A percentile compares a stretch with the other conserved stretches of the same genome.
Evolutionary conservation across 2,113 vertebrate genomes (phyloP).

Genomic region (Heliornis fulica): DNA sequence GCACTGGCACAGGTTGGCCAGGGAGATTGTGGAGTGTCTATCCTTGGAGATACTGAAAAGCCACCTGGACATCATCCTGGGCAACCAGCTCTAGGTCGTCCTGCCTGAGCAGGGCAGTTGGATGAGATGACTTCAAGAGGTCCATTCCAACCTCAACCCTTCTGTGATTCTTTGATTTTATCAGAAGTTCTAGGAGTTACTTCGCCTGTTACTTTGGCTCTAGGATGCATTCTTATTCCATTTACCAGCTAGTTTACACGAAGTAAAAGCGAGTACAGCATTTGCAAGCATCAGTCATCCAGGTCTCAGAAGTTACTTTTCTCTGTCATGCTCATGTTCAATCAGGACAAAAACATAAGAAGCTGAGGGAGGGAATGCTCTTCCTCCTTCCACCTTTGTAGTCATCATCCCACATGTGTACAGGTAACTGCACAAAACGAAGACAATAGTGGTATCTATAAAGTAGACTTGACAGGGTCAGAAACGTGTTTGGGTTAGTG

Average conservation of each 20-base stretch:
- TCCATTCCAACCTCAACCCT: neutral
- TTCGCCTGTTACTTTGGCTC: neutral
- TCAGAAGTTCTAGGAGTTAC: neutral
- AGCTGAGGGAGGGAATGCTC: neutral
- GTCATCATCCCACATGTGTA: neutral
- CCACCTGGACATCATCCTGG: rapidly evolving
- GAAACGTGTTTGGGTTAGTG: no score
- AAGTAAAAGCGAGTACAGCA: neutral
- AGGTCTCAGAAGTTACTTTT: neutral
- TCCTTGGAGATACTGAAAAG: neutral
- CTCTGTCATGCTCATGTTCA: neutral
- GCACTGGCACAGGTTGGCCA: no score
- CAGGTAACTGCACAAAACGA: neutral
- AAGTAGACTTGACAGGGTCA: no score
- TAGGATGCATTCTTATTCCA: neutral
- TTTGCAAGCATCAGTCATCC: neutral
- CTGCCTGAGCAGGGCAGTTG: rapidly evolving
- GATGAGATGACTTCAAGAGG: neutral
- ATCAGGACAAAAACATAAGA: neutral
- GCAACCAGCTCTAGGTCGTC: neutral
- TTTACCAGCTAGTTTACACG: neutral
- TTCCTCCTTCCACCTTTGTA: neutral
- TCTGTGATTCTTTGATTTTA: neutral
- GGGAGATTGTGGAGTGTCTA: neutral
- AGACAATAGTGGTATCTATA: neutral